A percentile compares a stretch with the other conserved stretches of the same genome.
These are phyloP conservation scores for Paedocypris sp. DNA, from an alignment of 2,113 vertebrate genomes.

Conservation along the genomic window DNA sequence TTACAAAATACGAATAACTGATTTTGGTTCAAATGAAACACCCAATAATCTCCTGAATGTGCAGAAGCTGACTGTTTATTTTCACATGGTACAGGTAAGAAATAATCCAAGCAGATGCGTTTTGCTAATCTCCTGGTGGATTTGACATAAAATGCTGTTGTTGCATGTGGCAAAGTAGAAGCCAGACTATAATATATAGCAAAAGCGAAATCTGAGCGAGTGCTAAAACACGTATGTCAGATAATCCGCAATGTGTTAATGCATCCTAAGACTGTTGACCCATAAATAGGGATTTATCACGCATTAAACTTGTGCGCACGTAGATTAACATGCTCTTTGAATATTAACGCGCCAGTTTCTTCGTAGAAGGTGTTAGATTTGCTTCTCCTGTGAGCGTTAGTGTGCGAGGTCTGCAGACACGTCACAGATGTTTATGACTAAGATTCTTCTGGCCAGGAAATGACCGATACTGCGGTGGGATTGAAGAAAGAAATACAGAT, in stretches of 20 bases:
- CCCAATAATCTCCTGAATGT: no score
- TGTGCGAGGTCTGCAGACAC: neutral
- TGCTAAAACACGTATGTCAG: neutral
- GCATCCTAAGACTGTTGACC: neutral
- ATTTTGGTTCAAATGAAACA: no score
- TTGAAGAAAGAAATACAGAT: conserved; percentile 25
- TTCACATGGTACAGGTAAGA: no score
- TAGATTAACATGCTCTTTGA: neutral
- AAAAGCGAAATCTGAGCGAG: neutral
- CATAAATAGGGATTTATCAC: neutral
- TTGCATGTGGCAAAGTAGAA: no score
- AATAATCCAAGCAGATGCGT: no score
- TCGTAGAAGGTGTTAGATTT: no score
- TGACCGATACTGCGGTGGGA: neutral
- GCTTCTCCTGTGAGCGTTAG: neutral
- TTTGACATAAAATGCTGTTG: no score
- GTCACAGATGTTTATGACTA: neutral
- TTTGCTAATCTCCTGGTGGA: no score
- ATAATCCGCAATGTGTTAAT: neutral
- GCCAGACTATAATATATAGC: no score
- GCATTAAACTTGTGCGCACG: neutral
- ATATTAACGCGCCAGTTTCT: neutral
- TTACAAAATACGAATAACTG: no score
- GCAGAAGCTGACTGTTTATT: no score
- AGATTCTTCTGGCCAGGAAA: neutral